phyloP scores from a whole-genome alignment of 2,113 vertebrate species.

The Centropus bengalensis region DNA sequence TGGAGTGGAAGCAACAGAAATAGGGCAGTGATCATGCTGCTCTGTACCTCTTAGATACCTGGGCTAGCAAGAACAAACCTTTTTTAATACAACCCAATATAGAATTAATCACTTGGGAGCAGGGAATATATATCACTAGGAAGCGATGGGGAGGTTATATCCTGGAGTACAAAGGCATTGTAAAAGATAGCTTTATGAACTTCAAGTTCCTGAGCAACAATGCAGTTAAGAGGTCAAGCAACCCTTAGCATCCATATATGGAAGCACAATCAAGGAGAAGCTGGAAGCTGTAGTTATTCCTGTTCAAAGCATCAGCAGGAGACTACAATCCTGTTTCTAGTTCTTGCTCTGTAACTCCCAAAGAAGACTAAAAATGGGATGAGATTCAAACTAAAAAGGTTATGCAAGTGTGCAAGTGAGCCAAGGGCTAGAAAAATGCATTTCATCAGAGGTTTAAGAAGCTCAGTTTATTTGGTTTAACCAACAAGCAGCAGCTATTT shows the following conservation, averaged over 20 bases:
- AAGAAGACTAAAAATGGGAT: background rate
- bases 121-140: background rate
- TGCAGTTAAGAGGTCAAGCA: background rate
- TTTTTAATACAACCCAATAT: background rate
- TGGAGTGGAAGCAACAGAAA: background rate
- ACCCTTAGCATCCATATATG: background rate
- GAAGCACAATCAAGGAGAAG: background rate
- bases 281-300: background rate
- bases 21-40: background rate
- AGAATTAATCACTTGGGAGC: background rate
- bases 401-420: background rate
- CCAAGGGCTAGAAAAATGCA: background rate
- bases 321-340: background rate
- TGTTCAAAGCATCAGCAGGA: background rate
- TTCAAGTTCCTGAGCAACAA: background rate
- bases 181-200: background rate
- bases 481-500: background rate
- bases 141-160: background rate
- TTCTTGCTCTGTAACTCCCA: background rate
- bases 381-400: background rate
- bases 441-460: background rate
- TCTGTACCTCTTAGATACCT: background rate
- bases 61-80: background rate
- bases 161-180: background rate
- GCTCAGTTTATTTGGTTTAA: background rate